phyloP scores from a whole-genome alignment of 2,888 invertebrate species.

The Spisula subtruncata region DNA sequence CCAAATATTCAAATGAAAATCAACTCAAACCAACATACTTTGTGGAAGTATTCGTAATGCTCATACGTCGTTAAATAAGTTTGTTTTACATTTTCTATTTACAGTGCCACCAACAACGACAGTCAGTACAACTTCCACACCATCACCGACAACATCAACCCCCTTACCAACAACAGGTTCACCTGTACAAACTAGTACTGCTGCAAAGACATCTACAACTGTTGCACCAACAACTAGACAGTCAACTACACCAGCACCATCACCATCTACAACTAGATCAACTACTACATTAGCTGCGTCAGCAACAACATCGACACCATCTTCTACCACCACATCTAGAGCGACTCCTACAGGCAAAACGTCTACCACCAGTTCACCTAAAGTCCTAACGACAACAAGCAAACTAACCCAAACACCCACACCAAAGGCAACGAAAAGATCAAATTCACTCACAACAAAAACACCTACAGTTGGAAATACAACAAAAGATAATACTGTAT shows the following conservation, averaged over 20 bases:
- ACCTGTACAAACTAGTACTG: neutral
- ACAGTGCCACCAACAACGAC: neutral
- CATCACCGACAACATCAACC: constrained; percentile 22
- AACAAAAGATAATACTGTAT: constrained; percentile 33
- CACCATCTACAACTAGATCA: neutral
- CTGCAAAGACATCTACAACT: constrained; percentile 20
- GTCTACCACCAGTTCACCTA: constrained; percentile 17
- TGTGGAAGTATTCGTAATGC: too few relatives aligned
- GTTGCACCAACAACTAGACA: neutral
- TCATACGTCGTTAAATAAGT: neutral
- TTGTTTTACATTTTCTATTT: neutral
- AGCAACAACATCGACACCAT: constrained; percentile 19
- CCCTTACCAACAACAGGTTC: neutral
- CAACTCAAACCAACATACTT: too few relatives aligned
- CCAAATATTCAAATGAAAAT: too few relatives aligned
- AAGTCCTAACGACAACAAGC: constrained; percentile 10
- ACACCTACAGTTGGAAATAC: neutral
- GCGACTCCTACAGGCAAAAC: constrained; percentile 30
- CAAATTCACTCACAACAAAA: constrained; percentile 29
- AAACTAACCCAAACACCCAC: neutral
- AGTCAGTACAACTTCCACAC: neutral
- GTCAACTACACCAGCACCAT: neutral
- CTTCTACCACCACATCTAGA: neutral
- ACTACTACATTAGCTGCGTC: constrained; percentile 26
- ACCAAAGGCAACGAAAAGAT: constrained; percentile 34